phyloP scores from a whole-genome alignment of 2,888 invertebrate genomes.

The Scaptomyza tumidula region DNA sequence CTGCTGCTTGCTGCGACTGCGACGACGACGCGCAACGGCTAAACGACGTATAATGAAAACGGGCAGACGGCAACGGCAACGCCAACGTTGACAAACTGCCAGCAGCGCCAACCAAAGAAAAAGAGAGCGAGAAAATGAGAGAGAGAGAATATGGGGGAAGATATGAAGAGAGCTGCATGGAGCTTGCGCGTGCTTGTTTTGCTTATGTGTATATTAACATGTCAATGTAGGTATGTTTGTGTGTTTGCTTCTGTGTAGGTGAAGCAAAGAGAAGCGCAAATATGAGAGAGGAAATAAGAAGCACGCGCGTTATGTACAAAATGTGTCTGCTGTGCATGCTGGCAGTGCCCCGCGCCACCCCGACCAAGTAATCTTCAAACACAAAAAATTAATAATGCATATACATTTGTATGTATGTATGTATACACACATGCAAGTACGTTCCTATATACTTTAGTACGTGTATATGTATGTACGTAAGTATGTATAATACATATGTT shows the following conservation, averaged over 20 bases:
- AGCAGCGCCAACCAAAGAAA: conserved; percentile 34
- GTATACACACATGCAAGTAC: neutral
- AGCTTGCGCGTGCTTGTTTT: conserved; percentile 49
- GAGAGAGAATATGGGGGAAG: conserved; percentile 7
- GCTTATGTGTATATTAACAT: conserved; percentile 5
- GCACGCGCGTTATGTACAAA: conserved; percentile 67
- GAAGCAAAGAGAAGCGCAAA: conserved; percentile 47
- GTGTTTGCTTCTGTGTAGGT: conserved; percentile 46
- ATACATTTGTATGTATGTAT: conserved; percentile 5
- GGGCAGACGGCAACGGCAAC: conserved; percentile 40
- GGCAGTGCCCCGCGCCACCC: conserved; percentile 40
- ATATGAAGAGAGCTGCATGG: conserved; percentile 27
- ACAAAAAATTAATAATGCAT: conserved; percentile 13
- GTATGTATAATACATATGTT: neutral
- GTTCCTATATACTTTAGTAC: neutral
- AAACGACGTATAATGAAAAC: conserved; percentile 63
- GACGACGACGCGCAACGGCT: conserved; percentile 72
- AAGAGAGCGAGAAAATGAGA: conserved; percentile 4
- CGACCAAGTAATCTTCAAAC: conserved; percentile 27
- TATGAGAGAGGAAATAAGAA: conserved; percentile 49
- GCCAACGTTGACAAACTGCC: conserved; percentile 61
- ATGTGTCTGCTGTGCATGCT: conserved; percentile 65
- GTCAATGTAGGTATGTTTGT: neutral
- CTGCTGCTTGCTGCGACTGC: conserved; percentile 66
- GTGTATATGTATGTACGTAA: too few species aligned